Percentiles rank a stretch among this genome's conserved stretches.
phyloP scores from a whole-genome alignment of 2,888 invertebrate species.

The Tetropium fuscum region DNA sequence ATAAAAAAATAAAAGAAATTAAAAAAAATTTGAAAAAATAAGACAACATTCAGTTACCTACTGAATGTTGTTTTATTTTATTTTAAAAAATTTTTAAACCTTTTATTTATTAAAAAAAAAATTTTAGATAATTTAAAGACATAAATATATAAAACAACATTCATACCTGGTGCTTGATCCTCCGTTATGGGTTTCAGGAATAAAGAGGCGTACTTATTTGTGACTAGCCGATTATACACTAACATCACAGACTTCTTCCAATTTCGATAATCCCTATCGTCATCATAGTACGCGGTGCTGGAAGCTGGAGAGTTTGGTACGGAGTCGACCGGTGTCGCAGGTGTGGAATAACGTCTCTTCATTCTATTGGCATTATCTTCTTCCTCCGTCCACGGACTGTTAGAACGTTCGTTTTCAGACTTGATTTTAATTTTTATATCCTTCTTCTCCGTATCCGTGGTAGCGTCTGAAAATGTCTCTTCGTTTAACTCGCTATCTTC shows the following conservation, averaged over 20 bases:
- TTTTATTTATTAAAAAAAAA: neutral
- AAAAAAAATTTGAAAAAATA: too few relatives aligned
- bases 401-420: constrained; percentile 67
- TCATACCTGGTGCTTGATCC: constrained; percentile 78
- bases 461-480: constrained; percentile 53
- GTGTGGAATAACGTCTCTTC: constrained; percentile 64
- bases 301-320: constrained; percentile 73
- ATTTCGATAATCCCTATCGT: constrained; percentile 81
- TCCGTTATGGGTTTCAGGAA: constrained; percentile 90
- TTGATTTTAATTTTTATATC: constrained; percentile 61
- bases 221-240: constrained; percentile 80
- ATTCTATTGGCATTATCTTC: constrained; percentile 59
- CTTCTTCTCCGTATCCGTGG: constrained; percentile 50
- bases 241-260: constrained; percentile 94
- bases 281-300: constrained; percentile 70
- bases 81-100: too few relatives aligned
- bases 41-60: too few relatives aligned
- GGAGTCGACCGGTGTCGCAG: constrained; percentile 71
- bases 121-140: neutral
- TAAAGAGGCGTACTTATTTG: constrained; percentile 88
- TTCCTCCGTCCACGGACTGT: constrained; percentile 71
- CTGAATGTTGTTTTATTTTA: too few relatives aligned
- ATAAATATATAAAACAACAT: neutral
- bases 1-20: too few relatives aligned
- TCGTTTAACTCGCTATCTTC: constrained; percentile 57